These are phyloP conservation scores for Amorpha juglandis DNA, from an alignment of 2,888 invertebrate species.

Conservation along the genomic window DNA sequence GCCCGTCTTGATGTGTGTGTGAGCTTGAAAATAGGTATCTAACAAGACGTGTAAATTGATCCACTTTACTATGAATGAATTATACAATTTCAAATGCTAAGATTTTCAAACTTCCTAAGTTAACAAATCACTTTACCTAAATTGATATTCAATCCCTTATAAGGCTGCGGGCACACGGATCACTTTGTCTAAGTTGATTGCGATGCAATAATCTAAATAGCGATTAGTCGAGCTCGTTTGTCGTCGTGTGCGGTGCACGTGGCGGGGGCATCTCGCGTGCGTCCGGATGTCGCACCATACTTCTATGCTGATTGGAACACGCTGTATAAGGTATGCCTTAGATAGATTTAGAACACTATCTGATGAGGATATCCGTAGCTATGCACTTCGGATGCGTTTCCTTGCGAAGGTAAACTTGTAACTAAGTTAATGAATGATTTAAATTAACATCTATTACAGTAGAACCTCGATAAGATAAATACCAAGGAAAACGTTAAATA, in stretches of 20 bases:
- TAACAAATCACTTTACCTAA: conserved; percentile 31
- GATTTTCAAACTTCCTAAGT: conserved; percentile 13
- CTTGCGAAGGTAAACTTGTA: neutral
- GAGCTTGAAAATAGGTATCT: no score
- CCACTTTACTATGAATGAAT: no score
- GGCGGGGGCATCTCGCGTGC: conserved; percentile 48
- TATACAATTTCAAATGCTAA: neutral
- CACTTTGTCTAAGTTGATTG: conserved; percentile 68
- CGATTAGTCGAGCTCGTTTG: conserved; percentile 67
- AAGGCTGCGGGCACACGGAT: conserved; percentile 50
- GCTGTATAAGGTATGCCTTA: conserved; percentile 24
- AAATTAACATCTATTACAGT: no score
- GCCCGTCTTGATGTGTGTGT: no score
- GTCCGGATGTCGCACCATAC: conserved; percentile 56
- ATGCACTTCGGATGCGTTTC: neutral
- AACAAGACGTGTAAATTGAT: no score
- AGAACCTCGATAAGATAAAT: no score
- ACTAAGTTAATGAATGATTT: no score
- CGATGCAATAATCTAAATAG: conserved; percentile 67
- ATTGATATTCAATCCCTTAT: conserved; percentile 43
- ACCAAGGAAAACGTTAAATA: no score
- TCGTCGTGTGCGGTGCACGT: conserved; percentile 72
- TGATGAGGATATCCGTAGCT: conserved; percentile 25
- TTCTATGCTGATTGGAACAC: conserved; percentile 45
- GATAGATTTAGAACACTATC: conserved; percentile 9